Evolutionary conservation across 2,888 invertebrate species (phyloP).

Genomic region (Heliconius ismenius): DNA sequence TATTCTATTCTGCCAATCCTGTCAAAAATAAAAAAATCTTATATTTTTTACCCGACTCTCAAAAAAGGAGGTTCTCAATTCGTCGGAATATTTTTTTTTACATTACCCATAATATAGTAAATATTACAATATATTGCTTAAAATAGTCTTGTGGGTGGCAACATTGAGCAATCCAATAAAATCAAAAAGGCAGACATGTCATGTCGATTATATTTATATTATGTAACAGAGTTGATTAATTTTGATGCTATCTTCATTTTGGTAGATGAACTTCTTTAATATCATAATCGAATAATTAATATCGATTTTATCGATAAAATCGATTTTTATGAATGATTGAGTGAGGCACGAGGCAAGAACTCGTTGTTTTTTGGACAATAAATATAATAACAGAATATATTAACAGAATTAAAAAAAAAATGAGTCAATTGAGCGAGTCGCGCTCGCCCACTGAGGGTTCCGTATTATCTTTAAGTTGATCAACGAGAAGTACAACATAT

Average conservation of each 20-base stretch:
- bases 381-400: no score
- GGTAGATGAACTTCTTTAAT: neutral
- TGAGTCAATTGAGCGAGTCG: no score
- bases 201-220: slow-evolving; percentile 19
- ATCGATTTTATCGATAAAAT: neutral
- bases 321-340: neutral
- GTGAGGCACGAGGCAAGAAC: neutral
- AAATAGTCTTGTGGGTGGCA: neutral
- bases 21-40: neutral
- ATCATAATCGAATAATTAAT: slow-evolving; percentile 3
- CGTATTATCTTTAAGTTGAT: no score
- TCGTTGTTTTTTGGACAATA: neutral
- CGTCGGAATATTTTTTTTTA: neutral
- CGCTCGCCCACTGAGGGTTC: no score
- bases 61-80: no score
- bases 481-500: no score
- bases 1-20: no score
- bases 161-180: neutral
- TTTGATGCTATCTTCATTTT: slow-evolving; percentile 16
- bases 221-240: slow-evolving; percentile 19
- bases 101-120: neutral
- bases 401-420: no score
- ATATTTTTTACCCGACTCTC: no score
- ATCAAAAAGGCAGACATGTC: slow-evolving; percentile 8
- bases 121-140: neutral